Percentiles rank a stretch among this genome's conserved stretches.
These are phyloP conservation scores for Brienomyrus brachyistius DNA, from an alignment of 2,113 vertebrate genomes.

Conservation along the genomic window DNA sequence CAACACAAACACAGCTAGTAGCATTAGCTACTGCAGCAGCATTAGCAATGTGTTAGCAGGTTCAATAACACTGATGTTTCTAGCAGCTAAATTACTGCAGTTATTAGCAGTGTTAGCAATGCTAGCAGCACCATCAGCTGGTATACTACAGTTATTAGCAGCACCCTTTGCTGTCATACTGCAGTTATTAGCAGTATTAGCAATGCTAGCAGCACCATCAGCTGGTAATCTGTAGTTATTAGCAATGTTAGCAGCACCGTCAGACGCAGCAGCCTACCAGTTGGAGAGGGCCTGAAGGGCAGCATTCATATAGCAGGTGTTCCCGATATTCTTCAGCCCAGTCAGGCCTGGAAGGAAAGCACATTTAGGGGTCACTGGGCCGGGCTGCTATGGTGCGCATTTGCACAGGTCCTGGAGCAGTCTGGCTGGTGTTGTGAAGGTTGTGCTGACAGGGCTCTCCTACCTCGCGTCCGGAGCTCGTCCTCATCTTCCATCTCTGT, in stretches of 20 bases:
- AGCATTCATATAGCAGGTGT: slow-evolving; percentile 98
- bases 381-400: background rate
- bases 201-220: background rate
- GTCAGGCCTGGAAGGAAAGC: slow-evolving; percentile 73
- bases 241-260: background rate
- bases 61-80: background rate
- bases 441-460: background rate
- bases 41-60: background rate
- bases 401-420: background rate
- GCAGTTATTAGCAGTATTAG: background rate
- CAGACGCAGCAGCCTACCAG: slow-evolving; percentile 69
- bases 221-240: background rate
- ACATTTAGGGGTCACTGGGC: background rate
- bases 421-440: background rate
- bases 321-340: slow-evolving; percentile 96
- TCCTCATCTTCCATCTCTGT: slow-evolving; percentile 89
- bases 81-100: background rate
- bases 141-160: background rate
- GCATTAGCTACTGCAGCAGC: background rate
- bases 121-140: background rate
- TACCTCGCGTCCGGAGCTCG: slow-evolving; percentile 82
- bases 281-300: slow-evolving; percentile 96
- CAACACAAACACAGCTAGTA: background rate
- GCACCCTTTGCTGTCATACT: background rate
- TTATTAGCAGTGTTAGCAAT: background rate